A percentile compares a stretch with the other conserved stretches of the same genome.
Conservation (phyloP, 2,888 invertebrate genomes). For the Sussaba pulchella region DNA sequence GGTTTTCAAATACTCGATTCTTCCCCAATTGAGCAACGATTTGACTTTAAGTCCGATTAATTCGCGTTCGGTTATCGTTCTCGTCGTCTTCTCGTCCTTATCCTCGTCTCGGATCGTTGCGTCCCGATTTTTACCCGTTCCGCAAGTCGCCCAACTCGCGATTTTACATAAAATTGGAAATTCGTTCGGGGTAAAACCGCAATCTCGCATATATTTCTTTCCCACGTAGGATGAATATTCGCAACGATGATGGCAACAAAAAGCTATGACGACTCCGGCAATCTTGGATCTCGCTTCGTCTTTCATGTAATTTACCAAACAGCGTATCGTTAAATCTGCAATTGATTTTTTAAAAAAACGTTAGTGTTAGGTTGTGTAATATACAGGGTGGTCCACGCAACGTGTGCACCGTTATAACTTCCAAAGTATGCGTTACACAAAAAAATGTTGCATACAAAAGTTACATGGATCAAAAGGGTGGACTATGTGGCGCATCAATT, state of each 20-base stretch:
- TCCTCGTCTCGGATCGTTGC: slow-evolving; percentile 9
- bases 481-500: no score
- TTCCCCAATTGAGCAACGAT: slow-evolving; percentile 91
- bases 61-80: slow-evolving; percentile 84
- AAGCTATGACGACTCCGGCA: slow-evolving; percentile 90
- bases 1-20: slow-evolving; percentile 87
- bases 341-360: slow-evolving; percentile 65
- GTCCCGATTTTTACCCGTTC: slow-evolving; percentile 87
- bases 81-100: no score
- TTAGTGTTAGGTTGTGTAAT: no score
- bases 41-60: slow-evolving; percentile 91
- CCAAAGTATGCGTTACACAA: no score
- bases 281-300: slow-evolving; percentile 81
- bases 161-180: slow-evolving; percentile 92
- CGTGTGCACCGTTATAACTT: no score
- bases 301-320: slow-evolving; percentile 85
- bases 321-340: slow-evolving; percentile 90
- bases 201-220: slow-evolving; percentile 86
- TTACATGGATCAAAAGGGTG: no score
- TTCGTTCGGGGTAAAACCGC: slow-evolving; percentile 87
- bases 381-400: no score
- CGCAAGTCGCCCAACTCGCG: slow-evolving; percentile 96
- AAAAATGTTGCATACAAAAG: no score
- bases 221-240: slow-evolving; percentile 90
- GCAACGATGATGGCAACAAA: slow-evolving; percentile 97